phyloP scores from a whole-genome alignment of 2,113 vertebrate species.

The Lophius piscatorius region DNA sequence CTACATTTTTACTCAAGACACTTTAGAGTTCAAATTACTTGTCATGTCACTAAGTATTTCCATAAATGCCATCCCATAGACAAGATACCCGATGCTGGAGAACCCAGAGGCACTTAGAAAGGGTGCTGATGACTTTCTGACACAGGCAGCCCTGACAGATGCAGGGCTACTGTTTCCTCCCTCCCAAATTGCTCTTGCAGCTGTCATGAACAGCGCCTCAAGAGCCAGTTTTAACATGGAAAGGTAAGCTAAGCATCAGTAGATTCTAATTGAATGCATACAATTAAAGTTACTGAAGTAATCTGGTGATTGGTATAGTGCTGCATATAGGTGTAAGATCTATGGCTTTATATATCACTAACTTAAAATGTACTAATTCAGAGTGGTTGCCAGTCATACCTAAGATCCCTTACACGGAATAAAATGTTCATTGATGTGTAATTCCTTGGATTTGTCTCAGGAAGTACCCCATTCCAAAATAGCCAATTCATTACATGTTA shows the following conservation, averaged over 20 bases:
- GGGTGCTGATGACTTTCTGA: constrained; percentile 92
- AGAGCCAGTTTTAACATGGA: constrained; percentile 92
- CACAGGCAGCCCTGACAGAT: constrained; percentile 87
- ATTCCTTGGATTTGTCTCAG: too few relatives aligned
- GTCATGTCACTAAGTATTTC: background rate
- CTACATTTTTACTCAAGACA: background rate
- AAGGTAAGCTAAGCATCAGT: constrained; percentile 75
- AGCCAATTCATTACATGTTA: too few relatives aligned
- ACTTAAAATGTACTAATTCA: too few relatives aligned
- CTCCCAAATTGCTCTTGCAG: constrained; percentile 91
- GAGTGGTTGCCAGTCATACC: too few relatives aligned
- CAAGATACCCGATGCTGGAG: constrained; percentile 88
- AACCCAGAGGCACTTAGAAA: constrained; percentile 94
- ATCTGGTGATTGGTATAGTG: too few relatives aligned
- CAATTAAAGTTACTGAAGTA: too few relatives aligned
- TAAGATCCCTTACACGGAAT: too few relatives aligned
- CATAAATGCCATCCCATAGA: constrained; percentile 70
- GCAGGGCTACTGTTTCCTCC: constrained; percentile 89
- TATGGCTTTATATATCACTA: too few relatives aligned
- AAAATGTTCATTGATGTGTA: too few relatives aligned
- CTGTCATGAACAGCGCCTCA: constrained; percentile 89
- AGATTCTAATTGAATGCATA: background rate
- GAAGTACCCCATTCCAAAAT: too few relatives aligned
- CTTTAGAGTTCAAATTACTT: too few relatives aligned
- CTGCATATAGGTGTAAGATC: too few relatives aligned